Conservation (phyloP, 2,113 vertebrate genomes). For the Jaculus jaculus region DNA sequence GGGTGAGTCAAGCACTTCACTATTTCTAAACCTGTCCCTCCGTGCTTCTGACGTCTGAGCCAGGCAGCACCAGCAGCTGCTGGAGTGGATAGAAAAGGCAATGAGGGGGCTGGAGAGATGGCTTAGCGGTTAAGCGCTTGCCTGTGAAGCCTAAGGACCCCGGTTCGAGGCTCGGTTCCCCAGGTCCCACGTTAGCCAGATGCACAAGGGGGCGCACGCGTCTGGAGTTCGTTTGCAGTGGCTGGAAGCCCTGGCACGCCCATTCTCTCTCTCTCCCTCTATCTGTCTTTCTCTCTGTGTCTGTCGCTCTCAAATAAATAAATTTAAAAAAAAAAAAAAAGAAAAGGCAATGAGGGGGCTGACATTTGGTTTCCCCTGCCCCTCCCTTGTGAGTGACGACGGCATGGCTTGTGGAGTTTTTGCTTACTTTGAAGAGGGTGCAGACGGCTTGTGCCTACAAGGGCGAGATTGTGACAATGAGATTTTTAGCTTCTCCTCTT, state of each 20-base stretch:
- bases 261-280: too few relatives aligned
- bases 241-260: too few relatives aligned
- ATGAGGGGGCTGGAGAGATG: too few relatives aligned
- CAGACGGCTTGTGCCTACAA: neutral
- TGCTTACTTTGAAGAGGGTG: neutral
- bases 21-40: neutral
- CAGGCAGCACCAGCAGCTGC: neutral
- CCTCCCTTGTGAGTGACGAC: neutral
- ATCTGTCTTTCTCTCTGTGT: too few relatives aligned
- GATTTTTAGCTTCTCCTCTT: neutral
- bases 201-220: too few relatives aligned
- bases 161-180: too few relatives aligned
- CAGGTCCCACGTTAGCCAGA: too few relatives aligned
- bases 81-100: neutral
- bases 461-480: neutral
- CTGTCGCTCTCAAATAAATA: too few relatives aligned
- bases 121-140: too few relatives aligned
- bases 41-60: neutral
- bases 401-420: neutral
- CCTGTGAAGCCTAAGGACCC: too few relatives aligned
- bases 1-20: neutral
- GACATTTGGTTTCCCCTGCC: neutral
- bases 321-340: too few relatives aligned
- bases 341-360: neutral
- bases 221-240: too few relatives aligned